Percentiles rank a stretch among this genome's conserved stretches.
Evolutionary conservation across 2,797 vertebrate species (phyloP).

Genomic region (Discoglossus pictus): DNA sequence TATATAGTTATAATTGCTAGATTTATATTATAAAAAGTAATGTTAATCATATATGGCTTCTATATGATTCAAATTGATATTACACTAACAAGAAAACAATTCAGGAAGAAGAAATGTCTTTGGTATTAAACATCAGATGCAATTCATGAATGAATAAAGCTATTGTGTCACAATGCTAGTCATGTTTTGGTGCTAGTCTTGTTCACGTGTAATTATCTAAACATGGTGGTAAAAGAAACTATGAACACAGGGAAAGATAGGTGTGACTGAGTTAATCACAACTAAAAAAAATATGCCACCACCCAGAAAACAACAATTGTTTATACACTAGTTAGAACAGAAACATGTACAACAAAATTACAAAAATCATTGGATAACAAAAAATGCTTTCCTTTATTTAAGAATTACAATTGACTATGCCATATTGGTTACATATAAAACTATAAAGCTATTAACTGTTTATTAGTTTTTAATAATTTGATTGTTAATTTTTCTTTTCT

Average conservation of each 20-base stretch:
- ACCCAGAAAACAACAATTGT: constrained; percentile 45
- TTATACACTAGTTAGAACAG: constrained; percentile 10
- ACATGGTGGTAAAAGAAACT: background rate
- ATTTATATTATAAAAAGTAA: too few species aligned
- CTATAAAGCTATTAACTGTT: too few species aligned
- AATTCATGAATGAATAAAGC: constrained; percentile 24
- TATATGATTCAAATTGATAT: constrained; percentile 50
- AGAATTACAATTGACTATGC: too few species aligned
- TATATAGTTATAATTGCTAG: too few species aligned
- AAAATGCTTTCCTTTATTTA: too few species aligned
- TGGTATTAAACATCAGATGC: constrained; percentile 46
- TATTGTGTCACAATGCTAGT: constrained; percentile 31
- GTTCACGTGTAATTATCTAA: constrained; percentile 17
- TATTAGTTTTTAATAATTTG: too few species aligned
- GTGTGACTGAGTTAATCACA: constrained; percentile 45
- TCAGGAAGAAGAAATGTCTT: constrained; percentile 24
- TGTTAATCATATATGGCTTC: background rate
- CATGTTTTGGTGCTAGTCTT: constrained; percentile 46
- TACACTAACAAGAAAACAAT: constrained; percentile 25
- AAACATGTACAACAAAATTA: too few species aligned
- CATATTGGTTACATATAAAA: too few species aligned
- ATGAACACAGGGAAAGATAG: constrained; percentile 29
- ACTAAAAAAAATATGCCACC: constrained; percentile 52
- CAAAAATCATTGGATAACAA: too few species aligned
- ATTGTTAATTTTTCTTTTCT: too few species aligned